These are phyloP conservation scores for Phalacrocorax carbo DNA, from an alignment of 2,113 vertebrate genomes.

Conservation along the genomic window DNA sequence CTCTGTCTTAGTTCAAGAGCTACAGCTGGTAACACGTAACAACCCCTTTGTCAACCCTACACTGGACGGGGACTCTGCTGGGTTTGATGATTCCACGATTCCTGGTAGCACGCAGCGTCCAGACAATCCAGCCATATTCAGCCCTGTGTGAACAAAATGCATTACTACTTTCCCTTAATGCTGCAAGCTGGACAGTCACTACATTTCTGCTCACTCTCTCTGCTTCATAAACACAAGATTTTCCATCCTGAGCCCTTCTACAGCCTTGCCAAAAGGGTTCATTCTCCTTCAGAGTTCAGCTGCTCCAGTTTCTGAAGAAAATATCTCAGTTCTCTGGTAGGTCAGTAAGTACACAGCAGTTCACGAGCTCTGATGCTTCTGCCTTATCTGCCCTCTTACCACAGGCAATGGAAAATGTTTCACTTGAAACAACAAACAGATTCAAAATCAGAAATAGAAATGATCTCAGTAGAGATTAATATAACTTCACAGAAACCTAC, in stretches of 20 bases:
- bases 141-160: neutral
- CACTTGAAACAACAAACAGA: constrained; percentile 57
- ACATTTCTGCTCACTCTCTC: neutral
- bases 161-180: neutral
- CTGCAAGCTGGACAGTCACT: neutral
- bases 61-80: neutral
- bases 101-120: neutral
- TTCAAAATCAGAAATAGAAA: constrained; percentile 56
- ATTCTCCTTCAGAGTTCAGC: constrained; percentile 37
- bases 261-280: constrained; percentile 38
- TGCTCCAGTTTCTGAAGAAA: constrained; percentile 30
- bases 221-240: constrained; percentile 14
- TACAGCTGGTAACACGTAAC: neutral
- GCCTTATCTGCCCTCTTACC: constrained; percentile 32
- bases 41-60: neutral
- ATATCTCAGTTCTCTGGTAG: neutral
- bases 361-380: constrained; percentile 9
- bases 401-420: constrained; percentile 61
- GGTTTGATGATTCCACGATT: neutral
- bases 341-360: constrained; percentile 18
- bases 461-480: constrained; percentile 44
- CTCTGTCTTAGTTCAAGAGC: neutral
- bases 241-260: neutral
- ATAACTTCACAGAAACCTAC: constrained; percentile 21
- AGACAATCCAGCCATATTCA: neutral